Evolutionary conservation across 2,113 vertebrate genomes (phyloP).

Genomic region (Microtus oregoni): DNA sequence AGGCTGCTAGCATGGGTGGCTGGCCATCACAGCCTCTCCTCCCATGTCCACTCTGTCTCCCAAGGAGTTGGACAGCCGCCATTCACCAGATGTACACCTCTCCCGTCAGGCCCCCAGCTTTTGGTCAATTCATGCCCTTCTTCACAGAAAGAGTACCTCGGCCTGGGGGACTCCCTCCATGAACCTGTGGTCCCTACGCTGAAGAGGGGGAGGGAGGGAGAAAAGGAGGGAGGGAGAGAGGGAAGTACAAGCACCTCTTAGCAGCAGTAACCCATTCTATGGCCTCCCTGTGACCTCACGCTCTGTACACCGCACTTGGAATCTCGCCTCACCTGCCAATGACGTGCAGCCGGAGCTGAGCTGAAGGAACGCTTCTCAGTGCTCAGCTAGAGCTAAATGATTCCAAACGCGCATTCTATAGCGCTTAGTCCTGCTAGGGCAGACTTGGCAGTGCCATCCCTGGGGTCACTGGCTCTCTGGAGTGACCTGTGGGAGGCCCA

Average conservation of each 20-base stretch:
- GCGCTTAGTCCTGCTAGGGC: neutral
- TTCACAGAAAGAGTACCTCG: neutral
- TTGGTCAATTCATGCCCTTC: neutral
- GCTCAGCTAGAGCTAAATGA: neutral
- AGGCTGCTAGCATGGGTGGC: neutral
- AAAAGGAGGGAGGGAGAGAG: neutral
- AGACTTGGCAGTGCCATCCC: neutral
- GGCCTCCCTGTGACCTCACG: rapidly evolving
- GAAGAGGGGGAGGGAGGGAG: neutral
- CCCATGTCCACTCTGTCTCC: neutral
- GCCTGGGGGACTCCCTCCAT: neutral
- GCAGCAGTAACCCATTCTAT: rapidly evolving
- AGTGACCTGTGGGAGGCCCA: neutral
- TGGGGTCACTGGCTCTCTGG: rapidly evolving
- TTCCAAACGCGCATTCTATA: neutral
- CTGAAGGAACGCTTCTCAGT: neutral
- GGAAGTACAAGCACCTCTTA: rapidly evolving
- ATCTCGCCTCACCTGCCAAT: neutral
- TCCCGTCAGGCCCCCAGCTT: neutral
- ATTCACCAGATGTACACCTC: neutral
- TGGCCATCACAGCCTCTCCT: neutral
- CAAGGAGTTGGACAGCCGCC: neutral
- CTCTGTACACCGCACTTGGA: too few relatives aligned
- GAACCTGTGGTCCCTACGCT: rapidly evolving
- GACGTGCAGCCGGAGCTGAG: neutral